A percentile compares a stretch with the other conserved stretches of the same genome.
Evolutionary conservation across 2,888 invertebrate species (phyloP).

Genomic region (Plebejus argus): DNA sequence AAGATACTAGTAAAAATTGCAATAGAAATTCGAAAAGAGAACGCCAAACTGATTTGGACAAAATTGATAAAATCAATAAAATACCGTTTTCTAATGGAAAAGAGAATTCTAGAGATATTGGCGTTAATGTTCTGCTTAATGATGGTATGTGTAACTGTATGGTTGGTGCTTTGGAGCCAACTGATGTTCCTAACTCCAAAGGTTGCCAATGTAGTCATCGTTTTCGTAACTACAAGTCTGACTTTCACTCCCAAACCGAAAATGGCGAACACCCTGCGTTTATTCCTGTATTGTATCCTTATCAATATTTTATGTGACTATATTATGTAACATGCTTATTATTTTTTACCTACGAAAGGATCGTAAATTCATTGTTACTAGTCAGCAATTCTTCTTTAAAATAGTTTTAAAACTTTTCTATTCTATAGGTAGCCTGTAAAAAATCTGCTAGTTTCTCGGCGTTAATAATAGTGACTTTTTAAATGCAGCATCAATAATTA

Average conservation of each 20-base stretch:
- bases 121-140: constrained; percentile 35
- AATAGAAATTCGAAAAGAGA: constrained; percentile 9
- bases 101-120: constrained; percentile 31
- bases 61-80: not conserved
- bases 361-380: not conserved
- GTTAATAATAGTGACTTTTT: not conserved
- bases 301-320: constrained; percentile 31
- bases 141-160: not conserved
- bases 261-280: constrained; percentile 38
- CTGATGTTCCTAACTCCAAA: no score
- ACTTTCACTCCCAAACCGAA: constrained; percentile 29
- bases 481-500: not conserved
- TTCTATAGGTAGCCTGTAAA: not conserved
- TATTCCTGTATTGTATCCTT: constrained; percentile 37
- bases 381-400: not conserved
- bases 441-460: not conserved
- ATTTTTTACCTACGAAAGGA: no score
- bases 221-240: constrained; percentile 37
- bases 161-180: not conserved
- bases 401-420: no score
- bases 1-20: not conserved
- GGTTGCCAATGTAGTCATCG: constrained; percentile 42
- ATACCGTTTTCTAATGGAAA: not conserved
- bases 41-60: constrained; percentile 34
- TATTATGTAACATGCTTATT: not conserved